Base-by-base conservation (phyloP, 2,888 invertebrate species). In the Cordylochernes scorpioides region DNA sequence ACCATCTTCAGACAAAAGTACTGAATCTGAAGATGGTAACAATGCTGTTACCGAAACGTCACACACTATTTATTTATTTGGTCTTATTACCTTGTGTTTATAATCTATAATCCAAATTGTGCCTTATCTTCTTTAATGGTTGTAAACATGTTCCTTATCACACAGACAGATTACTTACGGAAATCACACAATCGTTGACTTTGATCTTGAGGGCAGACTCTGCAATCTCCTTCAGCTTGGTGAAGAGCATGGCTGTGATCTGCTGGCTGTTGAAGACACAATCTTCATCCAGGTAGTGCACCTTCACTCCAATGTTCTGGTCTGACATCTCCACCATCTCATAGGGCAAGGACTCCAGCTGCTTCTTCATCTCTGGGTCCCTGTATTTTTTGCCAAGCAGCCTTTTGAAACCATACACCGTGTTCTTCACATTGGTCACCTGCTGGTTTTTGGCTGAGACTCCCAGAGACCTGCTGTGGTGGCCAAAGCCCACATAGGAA, bases 381-480 rank as follows among this genome's bases (percentile, higher is more conserved):
- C 32, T 65, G 53, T 64, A 86, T 51, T 72, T 72, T 46, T 88
- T 65, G 32, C 94, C 97, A 46, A 99, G 57, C 29, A 94, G 60
- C 46, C 80, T 66, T 57, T 91, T 97, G 55, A 94, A 80, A 36
- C 77, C 74, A 57, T 70, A 71, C 33, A 94, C 67, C 38, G 97
- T 97, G 53, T 91, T 94, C 55, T 80, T 82, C 67, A 88, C 71
- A 53, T 99, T 97, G 45, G 88, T 86, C 30, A 86, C 73, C 60
- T 75, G 71, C 55, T 91, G 86, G 51, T 86, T 88, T 54, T 84
- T 88, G 34, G 94, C 94, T 25, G 88, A 77, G 21, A 84, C 84
- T 33, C 97, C 97, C 52, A 97, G 65, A 47, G 77, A 71, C 44
- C 97, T 69, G 50, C 74, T 77, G 52, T 75, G 82, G 39, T 71